A percentile compares a stretch with the other conserved stretches of the same genome.
phyloP scores from a whole-genome alignment of 2,113 vertebrate species.

The Mesoclemmys tuberculata region DNA sequence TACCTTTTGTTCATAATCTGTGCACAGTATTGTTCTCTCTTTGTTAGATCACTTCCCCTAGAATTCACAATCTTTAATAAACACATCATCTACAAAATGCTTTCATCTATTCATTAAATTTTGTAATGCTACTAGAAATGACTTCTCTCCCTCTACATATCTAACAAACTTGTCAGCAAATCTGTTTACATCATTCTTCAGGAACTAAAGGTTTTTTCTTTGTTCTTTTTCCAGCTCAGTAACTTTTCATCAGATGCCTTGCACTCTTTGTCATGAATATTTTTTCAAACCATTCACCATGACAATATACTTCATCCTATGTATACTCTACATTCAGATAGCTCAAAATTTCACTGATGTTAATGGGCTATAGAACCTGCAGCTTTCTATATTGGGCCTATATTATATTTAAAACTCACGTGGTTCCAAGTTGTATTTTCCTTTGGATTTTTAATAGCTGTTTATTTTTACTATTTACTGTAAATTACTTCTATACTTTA shows the following conservation, averaged over 20 bases:
- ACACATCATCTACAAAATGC: conserved; percentile 67
- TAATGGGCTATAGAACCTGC: not conserved
- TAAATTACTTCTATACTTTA: not conserved
- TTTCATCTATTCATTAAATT: conserved; percentile 76
- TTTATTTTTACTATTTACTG: not conserved
- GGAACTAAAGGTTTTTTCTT: conserved; percentile 31
- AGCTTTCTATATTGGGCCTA: not conserved
- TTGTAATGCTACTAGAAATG: conserved; percentile 62
- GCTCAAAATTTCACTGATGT: not conserved
- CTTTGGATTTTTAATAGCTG: not conserved
- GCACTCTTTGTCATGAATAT: not conserved
- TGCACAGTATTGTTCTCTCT: conserved; percentile 55
- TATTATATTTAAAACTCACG: conserved; percentile 22
- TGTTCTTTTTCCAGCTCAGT: conserved; percentile 44
- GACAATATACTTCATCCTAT: not conserved
- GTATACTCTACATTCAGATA: not conserved
- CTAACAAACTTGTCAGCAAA: conserved; percentile 72
- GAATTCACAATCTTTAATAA: conserved; percentile 74
- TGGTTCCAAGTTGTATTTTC: not conserved
- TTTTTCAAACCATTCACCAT: not conserved
- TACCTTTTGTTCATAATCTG: conserved; percentile 69
- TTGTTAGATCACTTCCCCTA: conserved; percentile 63
- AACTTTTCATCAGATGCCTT: conserved; percentile 15
- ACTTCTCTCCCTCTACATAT: conserved; percentile 53
- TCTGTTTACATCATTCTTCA: conserved; percentile 54